Conservation (phyloP, 2,113 vertebrate species). For the Falcunculus frontatus region DNA sequence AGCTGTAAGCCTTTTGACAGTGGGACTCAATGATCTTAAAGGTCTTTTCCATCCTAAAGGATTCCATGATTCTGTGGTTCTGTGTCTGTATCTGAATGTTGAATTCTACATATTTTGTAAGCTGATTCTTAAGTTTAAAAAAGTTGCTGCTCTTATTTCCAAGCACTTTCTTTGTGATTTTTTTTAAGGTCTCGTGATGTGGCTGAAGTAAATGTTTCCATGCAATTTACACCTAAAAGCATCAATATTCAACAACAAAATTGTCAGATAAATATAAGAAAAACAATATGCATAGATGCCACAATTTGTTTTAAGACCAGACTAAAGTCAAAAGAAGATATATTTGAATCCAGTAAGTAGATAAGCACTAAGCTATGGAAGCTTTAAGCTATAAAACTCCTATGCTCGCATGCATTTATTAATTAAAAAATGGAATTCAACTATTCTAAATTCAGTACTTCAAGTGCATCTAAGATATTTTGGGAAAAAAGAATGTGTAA, state of each 20-base stretch:
- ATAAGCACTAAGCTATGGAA: background rate
- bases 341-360: slow-evolving; percentile 72
- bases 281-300: slow-evolving; percentile 81
- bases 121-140: background rate
- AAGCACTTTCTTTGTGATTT: background rate
- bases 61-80: background rate
- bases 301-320: slow-evolving; percentile 81
- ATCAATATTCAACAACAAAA: slow-evolving; percentile 91
- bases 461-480: background rate
- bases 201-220: slow-evolving; percentile 83
- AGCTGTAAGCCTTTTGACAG: background rate
- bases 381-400: background rate
- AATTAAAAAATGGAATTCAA: background rate
- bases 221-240: slow-evolving; percentile 84
- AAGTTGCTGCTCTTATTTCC: background rate
- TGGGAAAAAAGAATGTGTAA: background rate
- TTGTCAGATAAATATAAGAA: slow-evolving; percentile 73
- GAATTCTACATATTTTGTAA: background rate
- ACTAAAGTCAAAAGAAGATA: slow-evolving; percentile 80
- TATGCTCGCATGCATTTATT: background rate
- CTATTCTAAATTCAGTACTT: background rate
- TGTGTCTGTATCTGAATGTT: background rate
- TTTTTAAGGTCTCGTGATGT: slow-evolving; percentile 90
- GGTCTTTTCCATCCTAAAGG: background rate
- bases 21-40: background rate